Evolutionary conservation across 2,888 invertebrate species (phyloP), one percentile per base, ranked within the genome.

Genomic region (Eulithis testata): DNA sequence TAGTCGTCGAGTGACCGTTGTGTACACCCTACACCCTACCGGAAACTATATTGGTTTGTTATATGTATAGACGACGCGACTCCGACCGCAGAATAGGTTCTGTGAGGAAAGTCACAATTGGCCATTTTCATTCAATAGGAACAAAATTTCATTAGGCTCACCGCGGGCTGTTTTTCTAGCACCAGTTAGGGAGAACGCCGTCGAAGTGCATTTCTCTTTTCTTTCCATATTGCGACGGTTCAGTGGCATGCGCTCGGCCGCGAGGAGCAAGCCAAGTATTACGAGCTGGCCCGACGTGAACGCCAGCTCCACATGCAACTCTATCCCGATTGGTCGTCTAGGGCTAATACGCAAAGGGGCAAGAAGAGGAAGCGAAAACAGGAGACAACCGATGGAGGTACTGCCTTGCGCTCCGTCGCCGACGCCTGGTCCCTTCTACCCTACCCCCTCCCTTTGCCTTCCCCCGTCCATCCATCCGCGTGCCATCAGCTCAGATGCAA

Each of bases 231-330:
- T 84, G 88, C 90, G 88, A 86, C 90, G 90, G 90, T 92, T 91
- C 94, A 99, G 98, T 99, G 99, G 99, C 99, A 99, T 96, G 98
- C 98, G 93, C 96, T 99, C 95, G 98, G 98, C 94, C 97, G 98
- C 94, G 98, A 98, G 94, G 99, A 99, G 95, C 99, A 99, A 95
- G 97, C 98, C 94, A 99, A 99, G 95, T 99, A 99, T 96, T 99
- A 99, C 95, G 99, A 99, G 94, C 96, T 98, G 96, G 99, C 99
- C 89, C 96, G 98, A 93, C 97, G 98, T 94, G 99, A 99, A 95
- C 96, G 99, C 94, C 98, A 99, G 95, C 96, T 98, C 93, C 99
- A 99, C 95, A 97, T 98, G 97, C 98, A 98, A 96, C 96, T 98
- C 94, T 99, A 99, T 95, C 99, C 99, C 90, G 98, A 98, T 95